These are phyloP conservation scores for Spatula versicolor DNA, from an alignment of 2,797 vertebrate genomes.

Conservation along the genomic window DNA sequence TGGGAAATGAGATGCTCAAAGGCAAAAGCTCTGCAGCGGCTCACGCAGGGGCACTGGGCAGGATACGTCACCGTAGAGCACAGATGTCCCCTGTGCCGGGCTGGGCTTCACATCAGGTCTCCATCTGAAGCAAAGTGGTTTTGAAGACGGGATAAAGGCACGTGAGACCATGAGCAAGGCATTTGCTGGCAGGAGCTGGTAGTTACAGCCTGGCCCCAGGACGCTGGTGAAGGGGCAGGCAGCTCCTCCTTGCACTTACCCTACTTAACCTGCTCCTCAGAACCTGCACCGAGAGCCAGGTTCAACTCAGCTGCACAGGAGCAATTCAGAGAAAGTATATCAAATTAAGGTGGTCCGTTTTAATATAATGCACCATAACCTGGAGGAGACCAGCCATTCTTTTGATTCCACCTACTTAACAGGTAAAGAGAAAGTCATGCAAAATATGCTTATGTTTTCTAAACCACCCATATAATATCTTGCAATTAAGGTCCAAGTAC, in stretches of 20 bases:
- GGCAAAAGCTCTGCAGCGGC: not conserved
- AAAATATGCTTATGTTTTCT: slow-evolving; percentile 63
- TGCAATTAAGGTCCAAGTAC: slow-evolving; percentile 70
- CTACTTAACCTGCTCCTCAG: too few species aligned
- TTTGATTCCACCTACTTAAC: slow-evolving; percentile 67
- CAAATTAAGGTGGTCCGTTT: slow-evolving; percentile 47
- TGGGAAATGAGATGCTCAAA: not conserved
- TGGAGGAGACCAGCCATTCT: not conserved
- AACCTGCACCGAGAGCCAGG: not conserved
- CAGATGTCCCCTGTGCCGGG: not conserved
- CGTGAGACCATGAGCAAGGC: rapidly evolving
- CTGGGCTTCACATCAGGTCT: not conserved
- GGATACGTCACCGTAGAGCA: rapidly evolving
- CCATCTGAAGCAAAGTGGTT: not conserved
- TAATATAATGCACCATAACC: not conserved
- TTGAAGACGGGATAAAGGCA: not conserved
- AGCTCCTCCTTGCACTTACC: not conserved
- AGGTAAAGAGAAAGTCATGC: slow-evolving; percentile 59
- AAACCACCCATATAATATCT: slow-evolving; percentile 54
- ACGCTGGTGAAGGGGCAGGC: not conserved
- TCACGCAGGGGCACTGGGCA: rapidly evolving
- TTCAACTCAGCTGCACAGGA: not conserved
- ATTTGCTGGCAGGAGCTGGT: rapidly evolving
- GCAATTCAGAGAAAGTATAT: not conserved
- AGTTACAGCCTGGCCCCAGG: not conserved